These are phyloP conservation scores for Ursus arctos DNA, from an alignment of 2,113 vertebrate species.

Conservation along the genomic window DNA sequence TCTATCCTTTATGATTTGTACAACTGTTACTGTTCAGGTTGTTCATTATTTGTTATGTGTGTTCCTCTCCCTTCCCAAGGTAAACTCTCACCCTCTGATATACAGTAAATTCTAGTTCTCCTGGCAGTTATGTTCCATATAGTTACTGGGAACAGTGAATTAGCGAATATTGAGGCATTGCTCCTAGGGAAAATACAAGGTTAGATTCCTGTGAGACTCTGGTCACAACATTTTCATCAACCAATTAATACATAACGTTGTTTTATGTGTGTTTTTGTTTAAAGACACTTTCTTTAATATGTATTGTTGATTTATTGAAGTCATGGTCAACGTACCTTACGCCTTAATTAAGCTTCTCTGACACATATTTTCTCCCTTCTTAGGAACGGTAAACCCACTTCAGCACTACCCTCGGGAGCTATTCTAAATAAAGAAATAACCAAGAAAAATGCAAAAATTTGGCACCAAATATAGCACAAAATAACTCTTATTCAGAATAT, in stretches of 20 bases:
- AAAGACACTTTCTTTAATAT: neutral
- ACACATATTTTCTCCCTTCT: neutral
- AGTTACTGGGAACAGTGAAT: neutral
- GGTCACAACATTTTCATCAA: neutral
- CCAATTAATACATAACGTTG: neutral
- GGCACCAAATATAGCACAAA: neutral
- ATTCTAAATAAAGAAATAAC: slow-evolving; percentile 42
- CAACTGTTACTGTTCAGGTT: neutral
- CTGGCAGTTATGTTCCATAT: neutral
- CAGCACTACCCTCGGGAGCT: neutral
- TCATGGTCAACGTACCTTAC: neutral
- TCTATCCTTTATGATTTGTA: neutral
- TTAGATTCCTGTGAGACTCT: neutral
- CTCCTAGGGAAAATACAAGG: neutral
- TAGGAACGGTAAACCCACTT: neutral
- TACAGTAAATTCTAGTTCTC: neutral
- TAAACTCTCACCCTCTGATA: neutral
- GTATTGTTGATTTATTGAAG: neutral
- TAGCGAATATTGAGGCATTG: neutral
- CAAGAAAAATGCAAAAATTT: neutral
- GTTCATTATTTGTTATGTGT: neutral
- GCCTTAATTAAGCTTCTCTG: neutral
- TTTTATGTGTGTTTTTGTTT: neutral
- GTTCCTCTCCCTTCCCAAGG: neutral
- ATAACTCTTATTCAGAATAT: neutral